These are phyloP conservation scores for Pseudochirops corinnae DNA, from an alignment of 2,797 vertebrate genomes.

Conservation along the genomic window DNA sequence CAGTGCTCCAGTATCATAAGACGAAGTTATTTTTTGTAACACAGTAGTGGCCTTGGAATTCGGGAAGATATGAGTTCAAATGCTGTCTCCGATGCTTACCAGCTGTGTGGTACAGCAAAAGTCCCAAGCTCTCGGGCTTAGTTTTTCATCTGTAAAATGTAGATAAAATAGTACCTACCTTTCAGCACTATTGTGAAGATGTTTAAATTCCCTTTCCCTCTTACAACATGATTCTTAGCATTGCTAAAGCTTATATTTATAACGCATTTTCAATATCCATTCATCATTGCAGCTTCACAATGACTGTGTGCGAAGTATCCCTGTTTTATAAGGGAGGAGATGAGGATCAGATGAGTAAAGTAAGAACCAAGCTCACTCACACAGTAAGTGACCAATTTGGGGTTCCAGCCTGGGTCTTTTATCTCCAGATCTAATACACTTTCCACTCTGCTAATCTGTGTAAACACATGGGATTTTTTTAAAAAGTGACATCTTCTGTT, in stretches of 20 bases:
- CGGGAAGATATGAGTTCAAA: neutral
- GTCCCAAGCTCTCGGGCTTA: neutral
- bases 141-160: neutral
- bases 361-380: neutral
- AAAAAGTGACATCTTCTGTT: neutral
- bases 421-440: neutral
- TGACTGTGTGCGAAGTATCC: neutral
- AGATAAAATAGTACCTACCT: neutral
- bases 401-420: neutral
- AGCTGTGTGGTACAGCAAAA: neutral
- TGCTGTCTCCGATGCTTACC: neutral
- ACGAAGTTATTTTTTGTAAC: neutral
- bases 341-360: neutral
- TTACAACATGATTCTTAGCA: neutral
- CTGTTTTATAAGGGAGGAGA: neutral
- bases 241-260: neutral
- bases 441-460: neutral
- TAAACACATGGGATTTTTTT: too few species aligned
- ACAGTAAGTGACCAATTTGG: neutral
- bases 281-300: neutral
- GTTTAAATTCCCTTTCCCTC: neutral
- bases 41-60: neutral
- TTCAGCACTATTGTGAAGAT: neutral
- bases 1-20: neutral
- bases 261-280: neutral